Evolutionary conservation across 2,888 invertebrate genomes (phyloP).

Genomic region (Ectropis crepuscularia): DNA sequence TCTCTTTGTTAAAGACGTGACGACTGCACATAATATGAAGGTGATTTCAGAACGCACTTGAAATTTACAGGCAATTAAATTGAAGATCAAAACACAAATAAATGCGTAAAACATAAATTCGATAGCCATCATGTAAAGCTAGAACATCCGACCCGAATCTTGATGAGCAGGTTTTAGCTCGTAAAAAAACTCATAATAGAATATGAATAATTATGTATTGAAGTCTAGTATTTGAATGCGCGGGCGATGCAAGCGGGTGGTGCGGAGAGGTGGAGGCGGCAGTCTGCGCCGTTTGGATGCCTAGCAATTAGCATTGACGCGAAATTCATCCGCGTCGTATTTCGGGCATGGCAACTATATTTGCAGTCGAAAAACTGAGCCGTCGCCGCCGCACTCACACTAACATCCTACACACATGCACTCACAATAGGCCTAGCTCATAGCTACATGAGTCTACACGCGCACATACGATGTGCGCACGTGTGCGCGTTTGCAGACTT

Average conservation of each 20-base stretch:
- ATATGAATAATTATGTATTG: slow-evolving; percentile 30
- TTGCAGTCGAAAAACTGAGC: slow-evolving; percentile 78
- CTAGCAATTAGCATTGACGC: slow-evolving; percentile 71
- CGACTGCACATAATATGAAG: neutral
- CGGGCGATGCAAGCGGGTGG: slow-evolving; percentile 38
- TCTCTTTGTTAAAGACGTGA: too few species aligned
- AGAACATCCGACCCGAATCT: slow-evolving; percentile 34
- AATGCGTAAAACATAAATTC: neutral
- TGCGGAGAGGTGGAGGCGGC: slow-evolving; percentile 40
- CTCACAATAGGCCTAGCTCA: slow-evolving; percentile 71
- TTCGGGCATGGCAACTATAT: slow-evolving; percentile 81
- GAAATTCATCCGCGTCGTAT: slow-evolving; percentile 77
- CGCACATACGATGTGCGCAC: slow-evolving; percentile 56
- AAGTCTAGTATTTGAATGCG: slow-evolving; percentile 35
- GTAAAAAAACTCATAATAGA: slow-evolving; percentile 36
- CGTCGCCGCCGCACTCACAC: slow-evolving; percentile 70
- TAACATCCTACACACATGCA: slow-evolving; percentile 59
- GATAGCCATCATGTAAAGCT: slow-evolving; percentile 37
- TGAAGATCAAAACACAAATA: neutral
- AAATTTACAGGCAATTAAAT: too few species aligned
- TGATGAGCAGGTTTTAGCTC: slow-evolving; percentile 37
- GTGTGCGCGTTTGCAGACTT: slow-evolving; percentile 75
- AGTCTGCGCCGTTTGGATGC: slow-evolving; percentile 55
- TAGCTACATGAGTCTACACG: slow-evolving; percentile 56
- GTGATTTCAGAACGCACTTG: neutral